A percentile compares a stretch with the other conserved stretches of the same genome.
Conservation (phyloP, 2,797 vertebrate genomes). For the Syndactyla subalaris region DNA sequence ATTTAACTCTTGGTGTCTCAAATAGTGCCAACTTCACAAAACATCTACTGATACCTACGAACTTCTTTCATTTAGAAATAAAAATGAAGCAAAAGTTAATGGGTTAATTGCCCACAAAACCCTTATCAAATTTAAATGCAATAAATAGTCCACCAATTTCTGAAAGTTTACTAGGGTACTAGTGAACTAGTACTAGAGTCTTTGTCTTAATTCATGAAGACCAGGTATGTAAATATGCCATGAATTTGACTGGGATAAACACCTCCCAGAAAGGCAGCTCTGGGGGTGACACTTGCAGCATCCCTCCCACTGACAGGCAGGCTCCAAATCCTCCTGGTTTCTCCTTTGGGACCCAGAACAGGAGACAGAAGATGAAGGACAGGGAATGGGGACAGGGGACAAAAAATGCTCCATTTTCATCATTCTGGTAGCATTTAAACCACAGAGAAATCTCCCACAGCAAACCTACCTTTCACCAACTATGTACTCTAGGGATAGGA, state of each 20-base stretch:
- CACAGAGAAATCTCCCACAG: background rate
- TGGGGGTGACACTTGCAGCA: background rate
- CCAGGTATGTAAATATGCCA: background rate
- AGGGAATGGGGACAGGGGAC: background rate
- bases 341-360: accelerated
- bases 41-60: background rate
- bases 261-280: background rate
- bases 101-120: background rate
- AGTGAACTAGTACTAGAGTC: background rate
- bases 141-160: background rate
- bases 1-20: background rate
- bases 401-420: background rate
- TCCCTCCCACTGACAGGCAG: background rate
- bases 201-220: background rate
- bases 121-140: background rate
- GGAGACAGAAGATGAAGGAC: accelerated
- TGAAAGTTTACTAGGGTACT: background rate
- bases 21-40: background rate
- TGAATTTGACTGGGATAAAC: background rate
- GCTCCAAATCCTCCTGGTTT: background rate
- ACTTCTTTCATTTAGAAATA: background rate
- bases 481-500: background rate
- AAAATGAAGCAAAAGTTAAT: background rate
- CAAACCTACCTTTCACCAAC: background rate
- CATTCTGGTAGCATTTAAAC: background rate